phyloP scores from a whole-genome alignment of 2,888 invertebrate species.

The Euproctis similis region DNA sequence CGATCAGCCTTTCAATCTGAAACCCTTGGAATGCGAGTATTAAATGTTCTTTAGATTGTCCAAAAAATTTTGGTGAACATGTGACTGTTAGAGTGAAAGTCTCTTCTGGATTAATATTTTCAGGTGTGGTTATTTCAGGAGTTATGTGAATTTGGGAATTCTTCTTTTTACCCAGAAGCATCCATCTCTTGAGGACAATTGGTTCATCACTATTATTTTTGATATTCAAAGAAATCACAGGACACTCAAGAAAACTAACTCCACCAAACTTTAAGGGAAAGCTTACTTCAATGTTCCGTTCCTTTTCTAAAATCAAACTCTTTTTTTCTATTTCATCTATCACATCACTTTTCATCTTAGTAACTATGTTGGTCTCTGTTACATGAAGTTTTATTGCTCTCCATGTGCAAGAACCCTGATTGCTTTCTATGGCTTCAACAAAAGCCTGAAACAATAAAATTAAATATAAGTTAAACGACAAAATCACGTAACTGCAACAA shows the following conservation, averaged over 20 bases:
- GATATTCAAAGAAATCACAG: slow-evolving; percentile 35
- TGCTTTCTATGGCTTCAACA: slow-evolving; percentile 83
- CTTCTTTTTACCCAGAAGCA: slow-evolving; percentile 65
- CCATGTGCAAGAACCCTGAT: slow-evolving; percentile 76
- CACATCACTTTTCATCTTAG: slow-evolving; percentile 22
- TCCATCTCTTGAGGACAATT: slow-evolving; percentile 64
- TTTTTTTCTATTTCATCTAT: slow-evolving; percentile 28
- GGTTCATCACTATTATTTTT: slow-evolving; percentile 59
- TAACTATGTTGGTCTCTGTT: slow-evolving; percentile 32
- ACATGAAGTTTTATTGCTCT: slow-evolving; percentile 70
- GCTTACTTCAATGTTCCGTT: slow-evolving; percentile 71
- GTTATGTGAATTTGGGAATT: slow-evolving; percentile 70
- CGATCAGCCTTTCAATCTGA: slow-evolving; percentile 75
- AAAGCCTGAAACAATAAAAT: slow-evolving; percentile 66
- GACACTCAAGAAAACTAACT: slow-evolving; percentile 44
- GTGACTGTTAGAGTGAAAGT: slow-evolving; percentile 58
- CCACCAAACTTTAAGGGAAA: slow-evolving; percentile 65
- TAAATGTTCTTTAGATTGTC: slow-evolving; percentile 76
- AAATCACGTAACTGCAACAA: too few species aligned
- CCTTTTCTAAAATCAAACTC: slow-evolving; percentile 48
- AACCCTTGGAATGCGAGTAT: slow-evolving; percentile 78
- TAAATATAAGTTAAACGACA: too few species aligned
- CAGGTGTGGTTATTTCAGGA: slow-evolving; percentile 44
- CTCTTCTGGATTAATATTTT: slow-evolving; percentile 52
- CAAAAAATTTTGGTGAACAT: slow-evolving; percentile 77